Base-by-base conservation (phyloP, 2,113 vertebrate species). In the Mugil cephalus region DNA sequence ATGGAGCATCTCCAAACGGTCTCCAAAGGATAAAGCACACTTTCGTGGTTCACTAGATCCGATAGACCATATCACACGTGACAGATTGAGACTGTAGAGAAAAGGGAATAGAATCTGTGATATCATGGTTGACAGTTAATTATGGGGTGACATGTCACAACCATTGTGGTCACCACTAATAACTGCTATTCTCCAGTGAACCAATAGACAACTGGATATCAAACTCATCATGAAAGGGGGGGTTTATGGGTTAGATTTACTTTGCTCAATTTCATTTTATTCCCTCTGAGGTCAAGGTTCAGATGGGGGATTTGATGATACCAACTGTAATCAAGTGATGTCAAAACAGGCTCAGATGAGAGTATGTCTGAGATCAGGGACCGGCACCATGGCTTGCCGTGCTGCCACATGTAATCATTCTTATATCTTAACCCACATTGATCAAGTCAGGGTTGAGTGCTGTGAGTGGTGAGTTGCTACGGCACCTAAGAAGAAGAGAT, bases 251-350 rank as follows among this genome's bases (percentile, higher is more conserved):
- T 66, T 38, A 15, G 40, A 79, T 87, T 79, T 62, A 79, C 52
- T 74, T 65, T 11, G 40, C 56, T 83, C 77, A 79, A 73, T 89
- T 87, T 84, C 60, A 39, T 85, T 76, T 77, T 39, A 74, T 84
- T 65, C 40, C 45, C 48, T 68, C 14, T 7, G 17, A 85, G 74
- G 87, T 89, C 84, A 89, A 72, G 83, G 86, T 73, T 88, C 74
- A 87, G n/a, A 69, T 48, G 51, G 50, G 24, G 51, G 62, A 83
- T 84, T 75, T 68, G 55, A 84, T 71, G 86, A 83, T 80, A 74
- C 38, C 69, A 80, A 87, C 84, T 62, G 64, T 86, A 87, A 89
- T 85, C 74, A 83, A 77, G 54, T 62, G 72, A 72, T 82, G 75
- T 87, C 52, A 75, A 72, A 86, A 80, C 48, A 63, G 59, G 13